These are phyloP conservation scores for Melanerpes formicivorus DNA, from an alignment of 2,113 vertebrate genomes.

Conservation along the genomic window DNA sequence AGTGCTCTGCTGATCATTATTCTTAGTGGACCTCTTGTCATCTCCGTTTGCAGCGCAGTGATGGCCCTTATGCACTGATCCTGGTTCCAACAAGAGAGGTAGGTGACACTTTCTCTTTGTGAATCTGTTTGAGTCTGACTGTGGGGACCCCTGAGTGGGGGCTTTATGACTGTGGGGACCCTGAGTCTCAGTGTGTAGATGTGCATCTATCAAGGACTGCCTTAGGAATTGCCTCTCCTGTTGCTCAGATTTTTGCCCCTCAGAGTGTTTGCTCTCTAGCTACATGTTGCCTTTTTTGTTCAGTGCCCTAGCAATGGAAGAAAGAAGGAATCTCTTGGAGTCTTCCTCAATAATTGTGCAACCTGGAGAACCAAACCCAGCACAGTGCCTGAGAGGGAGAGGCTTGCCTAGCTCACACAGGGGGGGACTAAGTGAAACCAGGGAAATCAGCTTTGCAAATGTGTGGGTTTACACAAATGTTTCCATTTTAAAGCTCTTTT, in stretches of 20 bases:
- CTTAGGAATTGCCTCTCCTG: background rate
- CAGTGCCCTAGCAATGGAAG: background rate
- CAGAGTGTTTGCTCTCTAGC: background rate
- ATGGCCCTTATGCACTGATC: conserved; percentile 91
- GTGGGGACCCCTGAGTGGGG: no score
- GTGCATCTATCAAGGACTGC: background rate
- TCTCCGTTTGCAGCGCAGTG: conserved; percentile 76
- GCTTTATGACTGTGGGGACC: no score
- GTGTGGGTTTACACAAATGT: background rate
- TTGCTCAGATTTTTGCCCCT: background rate
- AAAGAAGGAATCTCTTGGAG: background rate
- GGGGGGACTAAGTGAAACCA: background rate
- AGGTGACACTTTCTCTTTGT: background rate
- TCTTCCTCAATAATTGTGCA: background rate
- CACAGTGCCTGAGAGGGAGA: background rate
- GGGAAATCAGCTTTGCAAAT: background rate
- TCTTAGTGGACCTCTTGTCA: background rate
- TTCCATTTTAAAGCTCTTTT: conserved; percentile 20
- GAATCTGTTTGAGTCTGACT: background rate
- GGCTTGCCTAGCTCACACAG: background rate
- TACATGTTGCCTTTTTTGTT: accelerated
- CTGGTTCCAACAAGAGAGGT: conserved; percentile 97
- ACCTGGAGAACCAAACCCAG: background rate
- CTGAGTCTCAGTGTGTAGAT: background rate
- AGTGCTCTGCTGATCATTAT: background rate